phyloP scores from a whole-genome alignment of 2,888 invertebrate species.

The Noctua janthe region DNA sequence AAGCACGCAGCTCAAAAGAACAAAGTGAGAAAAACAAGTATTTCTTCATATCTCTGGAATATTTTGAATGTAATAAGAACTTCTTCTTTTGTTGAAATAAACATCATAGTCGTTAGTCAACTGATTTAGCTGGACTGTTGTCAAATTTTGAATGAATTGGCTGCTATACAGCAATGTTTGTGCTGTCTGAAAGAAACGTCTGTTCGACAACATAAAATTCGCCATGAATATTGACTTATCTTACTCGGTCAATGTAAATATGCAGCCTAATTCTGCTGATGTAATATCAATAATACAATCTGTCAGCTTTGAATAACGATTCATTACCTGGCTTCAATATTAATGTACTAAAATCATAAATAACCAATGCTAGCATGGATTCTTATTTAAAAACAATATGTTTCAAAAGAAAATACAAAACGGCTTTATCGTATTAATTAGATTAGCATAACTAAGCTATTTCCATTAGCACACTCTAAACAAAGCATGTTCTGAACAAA shows the following conservation, averaged over 20 bases:
- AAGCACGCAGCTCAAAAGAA: neutral
- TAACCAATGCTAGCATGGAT: neutral
- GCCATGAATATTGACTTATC: neutral
- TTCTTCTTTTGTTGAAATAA: no score
- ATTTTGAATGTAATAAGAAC: neutral
- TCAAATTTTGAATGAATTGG: neutral
- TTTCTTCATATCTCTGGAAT: neutral
- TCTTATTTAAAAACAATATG: neutral
- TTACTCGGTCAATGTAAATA: neutral
- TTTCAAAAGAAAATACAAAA: neutral
- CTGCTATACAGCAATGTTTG: no score
- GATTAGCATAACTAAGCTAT: constrained; percentile 40
- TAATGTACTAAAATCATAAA: neutral
- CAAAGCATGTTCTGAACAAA: constrained; percentile 52
- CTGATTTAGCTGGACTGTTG: neutral
- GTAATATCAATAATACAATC: neutral
- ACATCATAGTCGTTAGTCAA: neutral
- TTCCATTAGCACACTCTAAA: constrained; percentile 58
- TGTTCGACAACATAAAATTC: no score
- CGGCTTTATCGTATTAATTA: constrained; percentile 17
- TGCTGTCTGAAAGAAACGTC: neutral
- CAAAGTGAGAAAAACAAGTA: neutral
- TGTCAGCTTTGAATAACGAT: neutral
- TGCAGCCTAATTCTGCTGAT: neutral
- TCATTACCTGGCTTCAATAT: no score